Evolutionary conservation across 2,113 vertebrate genomes (phyloP).

Genomic region (Steatornis caripensis): DNA sequence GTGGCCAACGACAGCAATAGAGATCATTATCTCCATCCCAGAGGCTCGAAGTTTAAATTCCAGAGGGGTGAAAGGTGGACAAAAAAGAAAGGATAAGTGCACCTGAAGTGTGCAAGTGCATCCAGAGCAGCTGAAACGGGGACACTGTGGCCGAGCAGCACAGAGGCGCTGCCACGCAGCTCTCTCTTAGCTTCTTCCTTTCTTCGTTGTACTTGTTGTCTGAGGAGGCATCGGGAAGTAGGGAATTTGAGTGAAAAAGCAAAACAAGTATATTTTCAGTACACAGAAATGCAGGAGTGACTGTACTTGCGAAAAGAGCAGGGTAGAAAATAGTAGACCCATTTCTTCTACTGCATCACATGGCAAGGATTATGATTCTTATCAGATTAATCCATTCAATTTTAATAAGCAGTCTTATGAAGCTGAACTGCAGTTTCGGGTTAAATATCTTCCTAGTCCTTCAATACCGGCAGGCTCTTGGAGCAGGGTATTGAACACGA

Average conservation of each 20-base stretch:
- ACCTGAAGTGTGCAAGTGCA: background rate
- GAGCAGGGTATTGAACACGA: fast-evolving
- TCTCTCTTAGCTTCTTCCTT: background rate
- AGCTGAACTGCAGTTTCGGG: background rate
- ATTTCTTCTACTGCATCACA: background rate
- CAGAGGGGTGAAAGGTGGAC: background rate
- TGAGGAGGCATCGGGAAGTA: background rate
- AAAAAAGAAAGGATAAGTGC: background rate
- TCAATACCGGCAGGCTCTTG: background rate
- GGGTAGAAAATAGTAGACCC: background rate
- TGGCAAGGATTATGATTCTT: background rate
- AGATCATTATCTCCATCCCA: background rate
- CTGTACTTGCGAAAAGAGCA: background rate
- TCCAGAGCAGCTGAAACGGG: background rate
- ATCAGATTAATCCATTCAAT: background rate
- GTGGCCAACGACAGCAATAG: background rate
- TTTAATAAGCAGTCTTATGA: background rate
- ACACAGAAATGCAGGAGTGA: background rate
- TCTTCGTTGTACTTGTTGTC: background rate
- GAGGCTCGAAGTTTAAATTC: background rate
- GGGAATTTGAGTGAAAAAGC: background rate
- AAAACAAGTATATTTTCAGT: background rate
- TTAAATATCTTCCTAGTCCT: background rate
- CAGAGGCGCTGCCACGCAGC: background rate
- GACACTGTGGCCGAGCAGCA: background rate